Conservation (phyloP, 2,888 invertebrate species). For the Heliconius charithonia region DNA sequence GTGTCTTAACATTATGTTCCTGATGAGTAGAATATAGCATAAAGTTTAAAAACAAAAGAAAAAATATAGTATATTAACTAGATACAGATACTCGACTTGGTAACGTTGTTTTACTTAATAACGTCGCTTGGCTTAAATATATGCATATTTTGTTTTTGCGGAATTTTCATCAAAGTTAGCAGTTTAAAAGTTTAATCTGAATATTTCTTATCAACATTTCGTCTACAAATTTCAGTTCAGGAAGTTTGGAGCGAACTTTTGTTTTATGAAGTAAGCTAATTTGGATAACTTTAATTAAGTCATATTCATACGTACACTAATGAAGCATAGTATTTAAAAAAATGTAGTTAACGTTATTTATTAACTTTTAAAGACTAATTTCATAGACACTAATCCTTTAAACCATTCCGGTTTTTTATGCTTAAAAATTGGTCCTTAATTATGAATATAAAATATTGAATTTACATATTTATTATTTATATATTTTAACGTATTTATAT, state of each 20-base stretch:
- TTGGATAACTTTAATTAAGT: constrained; percentile 15
- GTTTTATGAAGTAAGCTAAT: constrained; percentile 14
- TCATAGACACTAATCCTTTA: neutral
- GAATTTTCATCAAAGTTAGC: constrained; percentile 14
- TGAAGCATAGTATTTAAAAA: neutral
- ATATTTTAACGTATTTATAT: too few relatives aligned
- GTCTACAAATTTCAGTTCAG: constrained; percentile 11
- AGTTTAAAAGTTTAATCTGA: constrained; percentile 5
- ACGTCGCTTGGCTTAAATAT: neutral
- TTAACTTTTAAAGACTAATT: neutral
- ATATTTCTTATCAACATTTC: constrained; percentile 16
- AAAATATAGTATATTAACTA: too few relatives aligned
- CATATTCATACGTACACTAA: neutral
- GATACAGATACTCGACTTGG: too few relatives aligned
- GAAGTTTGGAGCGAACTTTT: neutral
- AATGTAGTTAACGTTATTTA: neutral
- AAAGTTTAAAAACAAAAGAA: too few relatives aligned
- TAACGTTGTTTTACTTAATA: too few relatives aligned
- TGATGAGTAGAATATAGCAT: too few relatives aligned
- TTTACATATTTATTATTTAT: too few relatives aligned
- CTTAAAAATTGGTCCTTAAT: too few relatives aligned
- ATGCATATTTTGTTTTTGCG: neutral
- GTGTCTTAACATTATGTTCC: too few relatives aligned
- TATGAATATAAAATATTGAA: too few relatives aligned
- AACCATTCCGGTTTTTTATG: too few relatives aligned